A percentile compares a stretch with the other conserved stretches of the same genome.
Evolutionary conservation across 2,113 vertebrate species (phyloP).

Genomic region (Coturnix japonica): DNA sequence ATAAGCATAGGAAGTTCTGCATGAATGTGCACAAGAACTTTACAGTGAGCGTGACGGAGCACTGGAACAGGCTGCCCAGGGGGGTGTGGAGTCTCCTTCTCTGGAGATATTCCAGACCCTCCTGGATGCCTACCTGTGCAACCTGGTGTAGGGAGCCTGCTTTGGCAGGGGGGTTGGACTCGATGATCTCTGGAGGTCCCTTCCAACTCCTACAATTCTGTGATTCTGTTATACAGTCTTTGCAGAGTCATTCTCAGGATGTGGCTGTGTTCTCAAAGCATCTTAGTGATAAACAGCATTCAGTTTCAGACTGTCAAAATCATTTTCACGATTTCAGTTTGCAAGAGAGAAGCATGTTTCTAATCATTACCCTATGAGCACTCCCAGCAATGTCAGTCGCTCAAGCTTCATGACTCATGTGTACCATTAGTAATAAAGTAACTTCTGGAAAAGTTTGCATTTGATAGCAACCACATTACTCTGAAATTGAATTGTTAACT

Average conservation of each 20-base stretch:
- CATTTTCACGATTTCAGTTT: constrained; percentile 14
- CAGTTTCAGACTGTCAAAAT: constrained; percentile 22
- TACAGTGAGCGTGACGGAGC: no score
- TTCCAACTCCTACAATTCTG: no score
- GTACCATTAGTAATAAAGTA: background rate
- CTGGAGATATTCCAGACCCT: no score
- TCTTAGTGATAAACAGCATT: constrained; percentile 31
- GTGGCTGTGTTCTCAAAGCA: background rate
- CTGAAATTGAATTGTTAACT: background rate
- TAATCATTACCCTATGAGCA: background rate
- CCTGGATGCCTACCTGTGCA: no score
- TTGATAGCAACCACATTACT: background rate
- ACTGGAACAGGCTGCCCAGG: no score
- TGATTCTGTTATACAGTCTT: background rate
- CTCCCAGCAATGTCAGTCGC: background rate
- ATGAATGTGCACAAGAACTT: no score
- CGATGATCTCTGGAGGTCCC: no score
- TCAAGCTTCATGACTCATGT: constrained; percentile 15
- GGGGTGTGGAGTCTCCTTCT: no score
- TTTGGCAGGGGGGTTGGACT: no score
- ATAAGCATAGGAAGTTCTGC: no score
- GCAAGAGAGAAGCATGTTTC: background rate
- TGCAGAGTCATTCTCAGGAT: background rate
- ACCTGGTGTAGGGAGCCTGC: no score
- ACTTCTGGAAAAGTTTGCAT: background rate